Evolutionary conservation across 2,113 vertebrate species (phyloP), one percentile per base, ranked within the genome.

Genomic region (Megalops atlanticus): DNA sequence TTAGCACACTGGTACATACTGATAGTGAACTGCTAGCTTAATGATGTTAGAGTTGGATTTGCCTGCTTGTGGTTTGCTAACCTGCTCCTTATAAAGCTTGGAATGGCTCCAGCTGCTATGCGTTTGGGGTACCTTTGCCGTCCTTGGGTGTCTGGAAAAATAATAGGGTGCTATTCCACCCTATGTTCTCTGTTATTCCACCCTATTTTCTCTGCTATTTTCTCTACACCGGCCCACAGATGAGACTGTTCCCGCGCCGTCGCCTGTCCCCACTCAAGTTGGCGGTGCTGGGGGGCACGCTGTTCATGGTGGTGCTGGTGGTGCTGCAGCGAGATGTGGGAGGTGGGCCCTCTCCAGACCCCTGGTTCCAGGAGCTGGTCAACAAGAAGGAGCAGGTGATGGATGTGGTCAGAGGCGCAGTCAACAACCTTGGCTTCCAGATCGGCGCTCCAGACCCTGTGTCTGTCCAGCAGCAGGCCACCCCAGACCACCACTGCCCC

Each of bases 391-490:
- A 93, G 39, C 93, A 94, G 3, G 85, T 99, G 83, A 86, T 99
- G 2, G 94, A 91, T 21, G 92, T 98, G 83, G 96, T 99, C 86
- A 87, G 95, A 27, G 96, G 94, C 0, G 97, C 96, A 0, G 92
- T 97, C 68, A 93, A 98, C 89, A 98, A 99, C 89, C 90, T 99
- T 0, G 92, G 87, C 21, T 94, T 98, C 86, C 97, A 99, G 92
- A 99, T 99, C 27, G 39, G 92, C 0, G 95, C 96, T 0, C 96
- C 97, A 0, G 88, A 94, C 36, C 92, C 83, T 0, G 93, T 76
- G 5, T 33, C 82, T 0, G 64, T 81, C 0, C 88, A 91, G 69
- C 78, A 74, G 0, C 76, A 74, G 85, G 79, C 88, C 80, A 90
- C 88, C 11, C 3, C 1, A 14, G 52, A 93, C 27, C 0, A 77